A percentile compares a stretch with the other conserved stretches of the same genome.
These are phyloP conservation scores for Coregonus clupeaformis DNA, from an alignment of 2,113 vertebrate species.

Conservation along the genomic window DNA sequence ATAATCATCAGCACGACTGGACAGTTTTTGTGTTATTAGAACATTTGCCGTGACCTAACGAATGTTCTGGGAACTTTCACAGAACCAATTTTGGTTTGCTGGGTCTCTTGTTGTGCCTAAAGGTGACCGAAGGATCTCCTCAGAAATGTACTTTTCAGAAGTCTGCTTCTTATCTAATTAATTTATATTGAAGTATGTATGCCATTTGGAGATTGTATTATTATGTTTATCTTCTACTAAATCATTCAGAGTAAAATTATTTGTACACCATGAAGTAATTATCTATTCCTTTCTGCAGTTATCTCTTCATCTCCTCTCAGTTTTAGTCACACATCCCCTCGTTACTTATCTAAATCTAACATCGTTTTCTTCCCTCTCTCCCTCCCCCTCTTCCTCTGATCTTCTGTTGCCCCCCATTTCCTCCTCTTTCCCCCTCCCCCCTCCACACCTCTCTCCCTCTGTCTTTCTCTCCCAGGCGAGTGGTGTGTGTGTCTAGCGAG, in stretches of 20 bases:
- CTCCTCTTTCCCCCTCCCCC: slow-evolving; percentile 42
- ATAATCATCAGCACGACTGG: too few species aligned
- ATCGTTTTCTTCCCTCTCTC: slow-evolving; percentile 7
- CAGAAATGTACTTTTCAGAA: too few species aligned
- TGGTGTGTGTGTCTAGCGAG: slow-evolving; percentile 45
- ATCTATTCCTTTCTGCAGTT: neutral
- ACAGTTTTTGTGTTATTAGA: too few species aligned
- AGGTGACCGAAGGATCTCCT: too few species aligned
- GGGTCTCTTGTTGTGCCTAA: too few species aligned
- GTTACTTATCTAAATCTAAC: slow-evolving; percentile 39
- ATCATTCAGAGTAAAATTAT: slow-evolving; percentile 1
- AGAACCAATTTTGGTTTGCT: too few species aligned
- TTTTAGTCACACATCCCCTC: slow-evolving; percentile 29
- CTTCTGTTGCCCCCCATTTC: slow-evolving; percentile 33
- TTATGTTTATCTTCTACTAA: slow-evolving; percentile 13
- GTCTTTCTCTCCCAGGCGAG: slow-evolving; percentile 59
- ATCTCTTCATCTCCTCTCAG: slow-evolving; percentile 25
- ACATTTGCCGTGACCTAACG: too few species aligned
- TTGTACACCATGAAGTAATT: slow-evolving; percentile 8
- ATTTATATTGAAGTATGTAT: neutral
- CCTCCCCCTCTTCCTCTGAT: slow-evolving; percentile 22
- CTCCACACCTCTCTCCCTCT: slow-evolving; percentile 36
- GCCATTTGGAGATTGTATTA: slow-evolving; percentile 4
- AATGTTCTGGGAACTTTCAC: too few species aligned
- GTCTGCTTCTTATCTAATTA: too few species aligned